A percentile compares a stretch with the other conserved stretches of the same genome.
Conservation (phyloP, 2,797 vertebrate genomes). For the Falco columbarius region DNA sequence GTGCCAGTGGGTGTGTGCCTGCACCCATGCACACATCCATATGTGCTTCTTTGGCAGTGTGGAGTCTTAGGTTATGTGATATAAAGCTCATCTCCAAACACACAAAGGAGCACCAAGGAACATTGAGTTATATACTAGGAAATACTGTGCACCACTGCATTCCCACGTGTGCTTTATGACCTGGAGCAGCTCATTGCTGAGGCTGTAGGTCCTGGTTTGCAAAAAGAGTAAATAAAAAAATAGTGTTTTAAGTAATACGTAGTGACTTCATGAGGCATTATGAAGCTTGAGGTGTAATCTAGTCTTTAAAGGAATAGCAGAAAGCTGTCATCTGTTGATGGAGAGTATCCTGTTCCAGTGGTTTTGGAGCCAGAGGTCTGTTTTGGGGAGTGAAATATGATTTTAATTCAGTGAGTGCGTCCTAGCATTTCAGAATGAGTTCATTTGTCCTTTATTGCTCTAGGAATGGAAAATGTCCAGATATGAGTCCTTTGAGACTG, state of each 20-base stretch:
- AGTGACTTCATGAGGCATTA: not conserved
- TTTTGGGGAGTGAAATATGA: not conserved
- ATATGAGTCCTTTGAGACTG: not conserved
- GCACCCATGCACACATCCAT: fast-evolving
- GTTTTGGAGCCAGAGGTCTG: not conserved
- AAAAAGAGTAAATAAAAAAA: not conserved
- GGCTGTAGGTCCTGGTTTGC: not conserved
- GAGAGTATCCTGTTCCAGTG: not conserved
- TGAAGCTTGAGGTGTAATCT: not conserved
- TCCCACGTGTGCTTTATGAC: not conserved
- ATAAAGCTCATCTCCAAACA: not conserved
- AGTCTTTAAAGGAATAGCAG: not conserved
- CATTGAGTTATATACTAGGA: not conserved
- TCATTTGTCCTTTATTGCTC: slow-evolving; percentile 12
- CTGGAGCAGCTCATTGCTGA: not conserved
- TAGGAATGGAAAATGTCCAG: not conserved
- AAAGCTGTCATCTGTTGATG: not conserved
- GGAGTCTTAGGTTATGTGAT: not conserved
- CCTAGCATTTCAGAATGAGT: not conserved
- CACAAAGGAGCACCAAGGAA: not conserved
- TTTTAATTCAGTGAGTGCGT: slow-evolving; percentile 4
- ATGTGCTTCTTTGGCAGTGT: not conserved
- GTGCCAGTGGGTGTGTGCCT: not conserved
- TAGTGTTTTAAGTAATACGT: not conserved
- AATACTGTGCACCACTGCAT: not conserved